Evolutionary conservation across 2,888 invertebrate genomes (phyloP).

Genomic region (Auanema sp.): DNA sequence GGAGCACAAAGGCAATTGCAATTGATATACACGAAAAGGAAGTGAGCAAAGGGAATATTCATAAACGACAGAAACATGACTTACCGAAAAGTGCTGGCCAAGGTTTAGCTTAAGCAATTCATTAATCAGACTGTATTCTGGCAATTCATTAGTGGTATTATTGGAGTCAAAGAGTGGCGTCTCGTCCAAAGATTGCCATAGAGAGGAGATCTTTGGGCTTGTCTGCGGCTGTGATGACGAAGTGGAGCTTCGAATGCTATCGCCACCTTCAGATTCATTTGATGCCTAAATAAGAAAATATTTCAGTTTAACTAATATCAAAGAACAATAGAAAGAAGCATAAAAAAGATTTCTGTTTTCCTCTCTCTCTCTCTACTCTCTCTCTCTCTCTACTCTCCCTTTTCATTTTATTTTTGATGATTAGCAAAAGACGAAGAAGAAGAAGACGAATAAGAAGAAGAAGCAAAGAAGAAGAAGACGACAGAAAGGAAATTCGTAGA

Average conservation of each 20-base stretch:
- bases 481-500: background rate
- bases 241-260: constrained; percentile 34
- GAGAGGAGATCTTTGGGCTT: constrained; percentile 25
- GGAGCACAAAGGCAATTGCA: no score
- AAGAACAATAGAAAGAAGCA: constrained; percentile 1
- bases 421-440: background rate
- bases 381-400: constrained; percentile 7
- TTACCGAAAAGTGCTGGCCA: constrained; percentile 14
- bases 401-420: constrained; percentile 5
- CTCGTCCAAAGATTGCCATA: constrained; percentile 20
- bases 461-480: background rate
- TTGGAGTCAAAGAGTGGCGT: constrained; percentile 13
- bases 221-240: constrained; percentile 38
- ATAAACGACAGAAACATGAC: no score
- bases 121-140: constrained; percentile 33
- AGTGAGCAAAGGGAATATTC: no score
- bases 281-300: constrained; percentile 13
- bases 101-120: constrained; percentile 41
- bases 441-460: background rate
- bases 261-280: constrained; percentile 32
- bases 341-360: background rate
- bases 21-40: no score
- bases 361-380: background rate
- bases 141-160: constrained; percentile 7
- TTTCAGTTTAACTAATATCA: background rate